A percentile compares a stretch with the other conserved stretches of the same genome.
Conservation (phyloP, 2,888 invertebrate species). For the Pteria penguin region DNA sequence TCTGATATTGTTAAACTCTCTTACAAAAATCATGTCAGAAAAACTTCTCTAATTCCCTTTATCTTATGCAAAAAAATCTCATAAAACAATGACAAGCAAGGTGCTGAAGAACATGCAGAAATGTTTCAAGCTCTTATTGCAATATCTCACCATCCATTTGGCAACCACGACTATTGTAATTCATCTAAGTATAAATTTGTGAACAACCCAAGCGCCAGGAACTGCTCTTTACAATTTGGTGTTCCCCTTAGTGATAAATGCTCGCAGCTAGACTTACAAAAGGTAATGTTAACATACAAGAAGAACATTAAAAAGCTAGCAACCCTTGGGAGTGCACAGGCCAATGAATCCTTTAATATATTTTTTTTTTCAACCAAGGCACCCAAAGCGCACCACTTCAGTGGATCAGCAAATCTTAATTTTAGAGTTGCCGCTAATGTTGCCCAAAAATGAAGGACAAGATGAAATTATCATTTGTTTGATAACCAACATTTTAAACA, state of each 20-base stretch:
- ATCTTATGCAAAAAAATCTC: background rate
- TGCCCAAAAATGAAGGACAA: too few species aligned
- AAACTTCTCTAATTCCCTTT: background rate
- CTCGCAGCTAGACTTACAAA: background rate
- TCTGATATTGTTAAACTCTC: too few species aligned
- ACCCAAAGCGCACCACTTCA: conserved; percentile 4
- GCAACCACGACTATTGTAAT: background rate
- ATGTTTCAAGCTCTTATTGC: background rate
- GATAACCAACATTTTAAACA: too few species aligned
- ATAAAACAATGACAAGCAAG: background rate
- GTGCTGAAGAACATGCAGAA: background rate
- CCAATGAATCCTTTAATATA: conserved; percentile 4
- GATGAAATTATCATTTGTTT: too few species aligned
- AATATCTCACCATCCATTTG: background rate
- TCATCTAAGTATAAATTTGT: background rate
- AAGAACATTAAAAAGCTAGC: background rate
- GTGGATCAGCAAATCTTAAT: background rate
- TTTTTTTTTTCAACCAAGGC: background rate
- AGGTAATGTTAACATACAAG: background rate
- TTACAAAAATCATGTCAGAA: conserved; percentile 7
- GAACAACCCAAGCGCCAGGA: background rate
- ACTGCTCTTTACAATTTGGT: background rate
- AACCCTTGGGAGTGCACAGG: conserved; percentile 3
- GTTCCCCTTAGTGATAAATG: background rate
- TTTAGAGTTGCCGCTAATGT: too few species aligned